Conservation (phyloP, 2,888 invertebrate genomes). For the Platycheirus rosarum region DNA sequence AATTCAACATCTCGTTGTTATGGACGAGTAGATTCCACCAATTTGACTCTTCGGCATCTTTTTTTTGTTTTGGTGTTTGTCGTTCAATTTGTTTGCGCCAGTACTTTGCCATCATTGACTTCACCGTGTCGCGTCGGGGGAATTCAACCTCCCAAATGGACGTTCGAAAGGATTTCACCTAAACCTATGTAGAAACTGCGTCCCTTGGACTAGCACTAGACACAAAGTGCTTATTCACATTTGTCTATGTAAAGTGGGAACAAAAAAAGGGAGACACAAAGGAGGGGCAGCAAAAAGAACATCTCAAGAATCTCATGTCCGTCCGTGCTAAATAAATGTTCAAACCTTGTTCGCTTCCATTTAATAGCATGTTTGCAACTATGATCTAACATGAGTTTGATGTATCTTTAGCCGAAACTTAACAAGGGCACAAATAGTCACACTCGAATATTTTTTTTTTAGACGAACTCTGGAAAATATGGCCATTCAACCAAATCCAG, state of each 20-base stretch:
- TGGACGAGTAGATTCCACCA: conserved; percentile 59
- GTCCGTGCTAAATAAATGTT: conserved; percentile 75
- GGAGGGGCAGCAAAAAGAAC: conserved; percentile 56
- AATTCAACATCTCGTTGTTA: conserved; percentile 71
- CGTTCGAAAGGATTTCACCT: conserved; percentile 65
- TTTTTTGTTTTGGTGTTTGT: conserved; percentile 12
- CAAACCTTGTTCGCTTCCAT: conserved; percentile 74
- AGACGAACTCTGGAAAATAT: conserved; percentile 65
- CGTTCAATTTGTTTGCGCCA: conserved; percentile 53
- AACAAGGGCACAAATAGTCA: conserved; percentile 72
- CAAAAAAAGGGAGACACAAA: conserved; percentile 11
- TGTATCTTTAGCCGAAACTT: conserved; percentile 73
- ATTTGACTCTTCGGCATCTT: conserved; percentile 22
- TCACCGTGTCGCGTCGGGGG: conserved; percentile 17
- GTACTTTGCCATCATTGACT: neutral
- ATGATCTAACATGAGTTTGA: conserved; percentile 74
- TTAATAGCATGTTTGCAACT: conserved; percentile 74
- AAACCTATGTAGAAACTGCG: conserved; percentile 26
- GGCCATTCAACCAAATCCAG: conserved; percentile 16
- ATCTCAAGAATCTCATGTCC: conserved; percentile 73
- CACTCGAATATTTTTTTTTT: conserved; percentile 49
- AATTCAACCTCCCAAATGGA: conserved; percentile 63
- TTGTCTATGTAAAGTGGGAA: conserved; percentile 70
- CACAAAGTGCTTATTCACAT: conserved; percentile 63
- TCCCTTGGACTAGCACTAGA: conserved; percentile 42